A percentile compares a stretch with the other conserved stretches of the same genome.
Evolutionary conservation across 2,888 invertebrate species (phyloP).

Genomic region (Drosophila dives): DNA sequence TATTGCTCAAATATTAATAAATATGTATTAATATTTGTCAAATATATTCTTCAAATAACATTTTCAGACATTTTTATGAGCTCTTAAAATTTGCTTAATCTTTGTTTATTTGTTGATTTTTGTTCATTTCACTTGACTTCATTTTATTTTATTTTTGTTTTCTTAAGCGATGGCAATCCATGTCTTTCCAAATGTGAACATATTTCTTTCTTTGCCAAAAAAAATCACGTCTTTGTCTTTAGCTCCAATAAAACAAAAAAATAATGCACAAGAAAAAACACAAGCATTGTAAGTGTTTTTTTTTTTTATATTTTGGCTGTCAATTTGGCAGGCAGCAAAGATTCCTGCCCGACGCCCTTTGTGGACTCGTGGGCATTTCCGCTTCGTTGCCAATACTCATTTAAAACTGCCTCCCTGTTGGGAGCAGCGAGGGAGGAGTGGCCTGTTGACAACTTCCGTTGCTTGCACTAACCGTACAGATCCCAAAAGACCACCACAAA

Average conservation of each 20-base stretch:
- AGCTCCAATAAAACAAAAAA: slow-evolving; percentile 23
- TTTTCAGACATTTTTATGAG: slow-evolving; percentile 18
- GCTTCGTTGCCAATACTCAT: slow-evolving; percentile 73
- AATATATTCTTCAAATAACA: not conserved
- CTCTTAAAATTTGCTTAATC: slow-evolving; percentile 14
- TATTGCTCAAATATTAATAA: not conserved
- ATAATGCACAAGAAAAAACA: slow-evolving; percentile 11
- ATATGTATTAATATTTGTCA: not conserved
- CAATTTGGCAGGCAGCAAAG: slow-evolving; percentile 18
- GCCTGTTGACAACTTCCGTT: slow-evolving; percentile 64
- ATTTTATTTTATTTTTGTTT: slow-evolving; percentile 52
- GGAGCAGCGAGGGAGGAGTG: slow-evolving; percentile 2
- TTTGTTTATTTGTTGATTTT: slow-evolving; percentile 29
- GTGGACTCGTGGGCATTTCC: slow-evolving; percentile 64
- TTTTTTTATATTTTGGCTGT: slow-evolving; percentile 18
- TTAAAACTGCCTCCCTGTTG: slow-evolving; percentile 12
- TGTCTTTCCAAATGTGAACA: slow-evolving; percentile 58
- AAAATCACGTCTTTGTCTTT: slow-evolving; percentile 74
- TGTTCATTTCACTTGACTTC: slow-evolving; percentile 55
- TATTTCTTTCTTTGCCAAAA: slow-evolving; percentile 53
- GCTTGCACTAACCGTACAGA: slow-evolving; percentile 69
- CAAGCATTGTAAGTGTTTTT: slow-evolving; percentile 33
- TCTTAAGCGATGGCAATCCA: slow-evolving; percentile 40
- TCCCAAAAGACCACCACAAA: slow-evolving; percentile 26
- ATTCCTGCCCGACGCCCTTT: slow-evolving; percentile 45